Conservation (phyloP, 2,797 vertebrate genomes). For the Malacoctenus gilli region DNA sequence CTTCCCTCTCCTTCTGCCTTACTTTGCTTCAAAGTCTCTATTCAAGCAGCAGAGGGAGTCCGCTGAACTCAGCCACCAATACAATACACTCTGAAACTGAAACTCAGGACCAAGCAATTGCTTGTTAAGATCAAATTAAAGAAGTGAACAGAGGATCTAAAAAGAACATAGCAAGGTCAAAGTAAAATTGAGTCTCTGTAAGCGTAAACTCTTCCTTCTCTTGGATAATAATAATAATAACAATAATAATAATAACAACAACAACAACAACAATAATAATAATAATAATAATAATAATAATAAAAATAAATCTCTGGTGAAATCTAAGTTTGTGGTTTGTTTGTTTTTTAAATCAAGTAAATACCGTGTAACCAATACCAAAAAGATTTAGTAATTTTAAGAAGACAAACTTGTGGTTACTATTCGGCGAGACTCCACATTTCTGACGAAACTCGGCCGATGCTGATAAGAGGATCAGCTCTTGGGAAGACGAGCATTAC, state of each 20-base stretch:
- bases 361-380: background rate
- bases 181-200: too few species aligned
- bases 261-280: too few species aligned
- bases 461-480: constrained; percentile 67
- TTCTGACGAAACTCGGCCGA: constrained; percentile 43
- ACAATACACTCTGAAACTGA: constrained; percentile 38
- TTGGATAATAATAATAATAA: too few species aligned
- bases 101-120: constrained; percentile 32
- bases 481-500: constrained; percentile 82
- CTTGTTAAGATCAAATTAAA: constrained; percentile 39
- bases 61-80: constrained; percentile 31
- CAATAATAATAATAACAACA: too few species aligned
- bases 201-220: too few species aligned
- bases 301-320: too few species aligned
- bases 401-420: background rate
- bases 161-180: constrained; percentile 42
- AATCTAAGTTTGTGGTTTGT: too few species aligned
- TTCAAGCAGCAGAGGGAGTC: constrained; percentile 36
- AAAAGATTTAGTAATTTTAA: background rate
- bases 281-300: too few species aligned
- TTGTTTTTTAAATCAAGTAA: too few species aligned
- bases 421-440: background rate
- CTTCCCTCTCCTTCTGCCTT: constrained; percentile 70
- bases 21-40: constrained; percentile 64
- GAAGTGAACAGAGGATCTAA: constrained; percentile 5